Conservation (phyloP, 1,140 invertebrate genomes). For the Cheumatopsyche charites region DNA sequence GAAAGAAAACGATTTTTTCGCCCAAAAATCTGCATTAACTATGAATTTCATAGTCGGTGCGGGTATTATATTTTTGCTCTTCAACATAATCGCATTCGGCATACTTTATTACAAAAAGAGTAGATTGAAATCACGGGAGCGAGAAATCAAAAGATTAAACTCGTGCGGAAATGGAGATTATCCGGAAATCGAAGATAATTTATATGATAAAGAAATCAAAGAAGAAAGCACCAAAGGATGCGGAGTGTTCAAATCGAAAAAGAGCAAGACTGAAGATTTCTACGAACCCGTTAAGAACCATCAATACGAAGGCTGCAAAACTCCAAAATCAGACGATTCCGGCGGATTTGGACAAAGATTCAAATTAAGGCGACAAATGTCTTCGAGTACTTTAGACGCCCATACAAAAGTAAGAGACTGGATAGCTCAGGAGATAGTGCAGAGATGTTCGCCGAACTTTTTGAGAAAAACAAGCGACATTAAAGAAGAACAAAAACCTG, state of each 20-base stretch:
- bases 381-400: conserved; percentile 80
- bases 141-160: conserved; percentile 57
- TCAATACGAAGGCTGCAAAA: conserved; percentile 60
- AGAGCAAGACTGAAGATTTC: conserved; percentile 61
- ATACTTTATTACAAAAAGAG: conserved; percentile 79
- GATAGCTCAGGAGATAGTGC: conserved; percentile 78
- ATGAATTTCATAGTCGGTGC: conserved; percentile 78
- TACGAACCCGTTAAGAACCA: conserved; percentile 63
- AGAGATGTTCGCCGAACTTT: conserved; percentile 72
- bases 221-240: conserved; percentile 61
- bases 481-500: conserved; percentile 47
- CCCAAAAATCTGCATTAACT: conserved; percentile 61
- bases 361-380: conserved; percentile 72
- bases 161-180: conserved; percentile 46
- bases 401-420: conserved; percentile 84
- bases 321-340: conserved; percentile 66
- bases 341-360: conserved; percentile 64
- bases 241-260: conserved; percentile 62
- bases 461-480: conserved; percentile 62
- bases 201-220: conserved; percentile 57
- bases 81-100: conserved; percentile 79
- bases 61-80: conserved; percentile 77
- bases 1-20: conserved; percentile 51
- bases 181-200: conserved; percentile 53
- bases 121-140: conserved; percentile 62